Evolutionary conservation across 1,140 invertebrate genomes (phyloP), one percentile per base, ranked within the genome.

Genomic region (Pentalonia nigronervosa): DNA sequence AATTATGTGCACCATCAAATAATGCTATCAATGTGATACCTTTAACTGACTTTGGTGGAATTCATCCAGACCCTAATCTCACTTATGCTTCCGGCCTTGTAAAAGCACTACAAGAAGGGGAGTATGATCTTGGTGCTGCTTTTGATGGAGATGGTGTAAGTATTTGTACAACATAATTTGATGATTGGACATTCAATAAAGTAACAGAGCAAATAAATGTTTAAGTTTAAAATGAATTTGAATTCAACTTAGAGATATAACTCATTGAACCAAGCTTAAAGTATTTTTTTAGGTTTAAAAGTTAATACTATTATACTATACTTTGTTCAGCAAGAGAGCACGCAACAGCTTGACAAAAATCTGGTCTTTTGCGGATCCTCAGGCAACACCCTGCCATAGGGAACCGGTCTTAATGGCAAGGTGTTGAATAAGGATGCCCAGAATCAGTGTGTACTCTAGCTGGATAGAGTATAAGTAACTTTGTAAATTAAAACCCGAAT

Each of bases 61-160:
- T 97, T 88, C 99, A 99, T 96, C 99, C 99, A 1, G 99, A 99
- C 96, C 99, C 99, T 41, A 99, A 99, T 96, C 96, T 99, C 56
- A 99, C 99, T 0, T 99, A 99, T 95, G 98, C 98, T 30, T 97
- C 97, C 87, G 97, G 98, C 95, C 96, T 99, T 56, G 98, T 99
- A 0, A 95, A 97, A 81, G 96, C 96, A 7, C 96, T 99, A 90
- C 96, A 97, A 94, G 96, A 97, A 94, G 97, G 98, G 3, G 97
- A 97, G 91, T 98, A 98, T 95, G 98, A 99, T 95, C 98, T 99
- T 95, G 99, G 99, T 67, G 99, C 98, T 60, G 99, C 99, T 89
- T 99, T 99, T 95, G 99, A 99, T 96, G 99, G 99, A 21, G 99
- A 99, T 96, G 99, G 99, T 94, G 97, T 97, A 95, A 95, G 93